phyloP scores from a whole-genome alignment of 2,797 vertebrate species.

The Lates japonicus region DNA sequence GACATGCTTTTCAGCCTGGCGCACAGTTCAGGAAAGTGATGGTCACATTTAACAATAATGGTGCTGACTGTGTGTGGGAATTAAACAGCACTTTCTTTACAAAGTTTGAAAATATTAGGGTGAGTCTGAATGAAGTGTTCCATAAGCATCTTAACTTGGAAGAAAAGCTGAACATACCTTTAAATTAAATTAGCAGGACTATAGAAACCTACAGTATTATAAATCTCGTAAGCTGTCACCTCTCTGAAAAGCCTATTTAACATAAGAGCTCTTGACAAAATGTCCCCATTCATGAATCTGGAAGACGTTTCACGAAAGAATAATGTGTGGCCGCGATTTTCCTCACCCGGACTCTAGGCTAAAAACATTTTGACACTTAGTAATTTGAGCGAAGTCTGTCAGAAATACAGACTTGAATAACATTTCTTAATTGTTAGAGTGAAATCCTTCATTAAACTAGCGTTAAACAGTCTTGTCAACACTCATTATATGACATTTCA shows the following conservation, averaged over 20 bases:
- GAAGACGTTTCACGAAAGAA: background rate
- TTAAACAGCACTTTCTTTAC: background rate
- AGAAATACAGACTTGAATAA: slow-evolving; percentile 7
- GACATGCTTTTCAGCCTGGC: background rate
- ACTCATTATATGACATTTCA: slow-evolving; percentile 14
- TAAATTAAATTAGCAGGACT: background rate
- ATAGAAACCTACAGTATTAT: no score
- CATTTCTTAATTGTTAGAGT: slow-evolving; percentile 21
- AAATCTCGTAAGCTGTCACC: background rate
- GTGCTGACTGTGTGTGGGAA: background rate
- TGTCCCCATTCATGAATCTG: slow-evolving; percentile 1
- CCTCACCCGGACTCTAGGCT: background rate
- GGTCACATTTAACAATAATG: background rate
- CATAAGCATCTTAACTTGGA: background rate
- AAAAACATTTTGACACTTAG: slow-evolving; percentile 18
- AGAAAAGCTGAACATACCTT: background rate
- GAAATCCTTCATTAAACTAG: slow-evolving; percentile 26
- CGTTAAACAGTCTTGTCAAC: slow-evolving; percentile 1
- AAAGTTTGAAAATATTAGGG: background rate
- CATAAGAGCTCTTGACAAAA: slow-evolving; percentile 10
- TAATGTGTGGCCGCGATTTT: background rate
- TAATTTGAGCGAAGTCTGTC: background rate
- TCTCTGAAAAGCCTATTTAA: background rate
- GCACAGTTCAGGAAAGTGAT: background rate
- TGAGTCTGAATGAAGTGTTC: background rate